These are phyloP conservation scores for Caenorhabditis sinica DNA, from an alignment of 2,888 invertebrate genomes.

Conservation along the genomic window DNA sequence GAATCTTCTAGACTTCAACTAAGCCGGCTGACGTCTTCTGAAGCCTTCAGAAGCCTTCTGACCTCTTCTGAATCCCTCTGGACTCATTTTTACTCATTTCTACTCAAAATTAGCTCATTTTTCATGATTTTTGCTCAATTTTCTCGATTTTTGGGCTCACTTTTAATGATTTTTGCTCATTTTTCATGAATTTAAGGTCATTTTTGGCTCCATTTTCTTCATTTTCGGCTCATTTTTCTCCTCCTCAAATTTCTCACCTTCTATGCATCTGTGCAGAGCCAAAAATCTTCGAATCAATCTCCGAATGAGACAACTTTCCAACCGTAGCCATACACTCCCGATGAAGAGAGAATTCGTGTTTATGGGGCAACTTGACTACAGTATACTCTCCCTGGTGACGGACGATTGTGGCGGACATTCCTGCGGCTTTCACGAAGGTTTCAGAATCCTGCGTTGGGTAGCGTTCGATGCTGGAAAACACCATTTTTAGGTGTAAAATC, in stretches of 20 bases:
- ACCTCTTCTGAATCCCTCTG: too few species aligned
- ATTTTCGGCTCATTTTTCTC: constrained; percentile 1
- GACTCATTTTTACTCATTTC: too few species aligned
- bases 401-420: constrained; percentile 78
- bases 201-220: background rate
- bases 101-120: too few species aligned
- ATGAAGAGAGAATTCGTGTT: constrained; percentile 82
- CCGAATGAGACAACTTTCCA: constrained; percentile 81
- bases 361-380: constrained; percentile 81
- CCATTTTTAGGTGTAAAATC: background rate
- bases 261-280: constrained; percentile 83
- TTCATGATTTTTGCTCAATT: too few species aligned
- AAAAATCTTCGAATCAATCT: constrained; percentile 78
- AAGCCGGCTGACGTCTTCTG: too few species aligned
- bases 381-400: constrained; percentile 82
- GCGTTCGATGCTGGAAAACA: constrained; percentile 74
- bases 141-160: too few species aligned
- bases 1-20: too few species aligned
- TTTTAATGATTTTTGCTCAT: constrained; percentile 5
- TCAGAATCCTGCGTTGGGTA: constrained; percentile 79
- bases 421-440: constrained; percentile 80
- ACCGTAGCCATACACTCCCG: constrained; percentile 83
- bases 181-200: background rate
- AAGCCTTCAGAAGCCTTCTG: too few species aligned
- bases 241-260: constrained; percentile 55